A percentile compares a stretch with the other conserved stretches of the same genome.
These are phyloP conservation scores for Halisarca cf. caerulea DNA, from an alignment of 37 sponge, comb jelly and placozoan species.

Conservation along the genomic window DNA sequence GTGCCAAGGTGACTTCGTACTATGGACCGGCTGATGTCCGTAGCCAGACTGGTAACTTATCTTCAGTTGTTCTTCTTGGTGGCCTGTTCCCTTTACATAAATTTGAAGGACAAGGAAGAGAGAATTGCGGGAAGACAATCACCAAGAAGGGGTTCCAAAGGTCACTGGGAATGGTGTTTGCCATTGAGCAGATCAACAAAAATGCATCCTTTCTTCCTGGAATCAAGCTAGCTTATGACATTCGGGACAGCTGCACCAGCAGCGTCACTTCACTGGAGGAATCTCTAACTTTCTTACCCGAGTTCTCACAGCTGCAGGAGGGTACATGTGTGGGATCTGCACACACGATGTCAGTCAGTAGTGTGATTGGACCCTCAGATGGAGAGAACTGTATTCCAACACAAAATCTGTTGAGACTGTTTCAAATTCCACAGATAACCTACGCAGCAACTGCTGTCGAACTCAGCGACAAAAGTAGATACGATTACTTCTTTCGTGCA, in stretches of 20 bases:
- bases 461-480: not conserved
- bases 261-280: not conserved
- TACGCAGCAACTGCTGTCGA: not conserved
- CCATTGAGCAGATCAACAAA: not conserved
- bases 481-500: conserved; percentile 5
- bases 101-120: not conserved
- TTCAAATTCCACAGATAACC: not conserved
- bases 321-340: not conserved
- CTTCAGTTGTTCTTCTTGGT: not conserved
- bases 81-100: conserved; percentile 17
- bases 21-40: too few species aligned
- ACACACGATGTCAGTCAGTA: not conserved
- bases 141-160: not conserved
- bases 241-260: not conserved
- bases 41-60: too few species aligned
- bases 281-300: not conserved
- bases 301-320: not conserved
- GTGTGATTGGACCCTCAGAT: conserved; percentile 1
- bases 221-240: conserved; percentile 1
- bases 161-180: not conserved
- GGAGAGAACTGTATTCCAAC: too few species aligned
- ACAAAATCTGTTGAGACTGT: not conserved
- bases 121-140: not conserved
- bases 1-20: too few species aligned
- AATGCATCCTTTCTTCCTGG: not conserved